phyloP scores from a whole-genome alignment of 2,888 invertebrate genomes.

The Sinhomidia bicolor region DNA sequence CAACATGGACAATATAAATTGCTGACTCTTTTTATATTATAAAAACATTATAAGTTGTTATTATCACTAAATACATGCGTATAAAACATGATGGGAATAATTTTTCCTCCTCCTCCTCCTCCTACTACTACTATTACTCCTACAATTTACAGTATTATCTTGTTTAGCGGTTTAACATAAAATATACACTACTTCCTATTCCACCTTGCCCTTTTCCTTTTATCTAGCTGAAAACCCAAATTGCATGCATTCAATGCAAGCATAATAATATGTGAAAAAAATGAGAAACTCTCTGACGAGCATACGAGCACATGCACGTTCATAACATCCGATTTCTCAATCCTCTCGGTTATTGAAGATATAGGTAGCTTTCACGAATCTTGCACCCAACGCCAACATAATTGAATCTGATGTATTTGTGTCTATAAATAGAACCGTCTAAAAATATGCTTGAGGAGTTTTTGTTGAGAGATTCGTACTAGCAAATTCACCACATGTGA shows the following conservation, averaged over 20 bases:
- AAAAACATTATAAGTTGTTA: too few species aligned
- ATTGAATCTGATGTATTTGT: constrained; percentile 19
- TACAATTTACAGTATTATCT: neutral
- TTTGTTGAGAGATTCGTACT: neutral
- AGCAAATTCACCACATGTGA: neutral
- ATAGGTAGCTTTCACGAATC: constrained; percentile 5
- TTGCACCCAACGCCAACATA: constrained; percentile 19
- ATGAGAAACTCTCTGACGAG: neutral
- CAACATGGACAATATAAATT: neutral
- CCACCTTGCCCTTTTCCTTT: neutral
- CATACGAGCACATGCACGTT: constrained; percentile 5
- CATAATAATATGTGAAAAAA: neutral
- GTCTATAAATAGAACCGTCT: constrained; percentile 68
- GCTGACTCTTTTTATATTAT: too few species aligned
- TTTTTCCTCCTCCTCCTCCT: neutral
- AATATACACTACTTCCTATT: neutral
- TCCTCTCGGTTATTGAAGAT: neutral
- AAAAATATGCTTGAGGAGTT: constrained; percentile 55
- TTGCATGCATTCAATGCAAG: neutral
- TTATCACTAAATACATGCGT: too few species aligned
- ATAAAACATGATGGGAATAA: neutral
- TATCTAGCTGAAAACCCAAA: neutral
- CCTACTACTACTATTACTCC: neutral
- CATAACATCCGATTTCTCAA: constrained; percentile 14
- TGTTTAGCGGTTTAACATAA: neutral